Conservation (phyloP, 1,140 invertebrate genomes). For the Steinernema khuongi region DNA sequence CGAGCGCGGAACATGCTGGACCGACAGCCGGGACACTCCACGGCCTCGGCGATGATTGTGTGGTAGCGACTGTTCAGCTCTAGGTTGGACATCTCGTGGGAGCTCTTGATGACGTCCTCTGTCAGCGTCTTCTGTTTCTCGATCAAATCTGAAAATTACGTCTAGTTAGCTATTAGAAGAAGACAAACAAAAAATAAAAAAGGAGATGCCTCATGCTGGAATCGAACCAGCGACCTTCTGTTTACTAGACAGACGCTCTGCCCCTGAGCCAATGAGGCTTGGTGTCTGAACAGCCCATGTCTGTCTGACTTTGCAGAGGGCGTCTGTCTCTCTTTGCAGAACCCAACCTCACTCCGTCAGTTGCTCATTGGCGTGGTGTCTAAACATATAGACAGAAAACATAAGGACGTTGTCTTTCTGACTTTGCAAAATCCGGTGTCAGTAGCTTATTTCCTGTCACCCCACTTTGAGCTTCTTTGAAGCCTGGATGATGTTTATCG, state of each 20-base stretch:
- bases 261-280: slow-evolving; percentile 49
- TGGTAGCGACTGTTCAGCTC: not conserved
- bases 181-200: not conserved
- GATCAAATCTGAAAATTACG: not conserved
- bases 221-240: slow-evolving; percentile 50
- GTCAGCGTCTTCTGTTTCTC: not conserved
- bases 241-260: slow-evolving; percentile 50
- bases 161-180: too few relatives aligned
- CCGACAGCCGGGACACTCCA: not conserved
- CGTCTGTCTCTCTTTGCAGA: too few relatives aligned
- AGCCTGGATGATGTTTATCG: too few relatives aligned
- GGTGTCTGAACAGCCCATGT: too few relatives aligned
- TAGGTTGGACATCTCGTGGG: not conserved
- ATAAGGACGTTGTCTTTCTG: too few relatives aligned
- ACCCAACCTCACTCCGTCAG: too few relatives aligned
- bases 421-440: too few relatives aligned
- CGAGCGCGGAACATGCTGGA: not conserved
- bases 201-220: slow-evolving; percentile 44
- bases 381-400: too few relatives aligned
- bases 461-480: too few relatives aligned
- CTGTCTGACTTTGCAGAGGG: too few relatives aligned
- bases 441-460: too few relatives aligned
- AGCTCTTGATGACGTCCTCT: not conserved
- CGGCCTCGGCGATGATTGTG: not conserved
- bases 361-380: too few relatives aligned